Percentiles rank a stretch among this genome's conserved stretches.
Conservation (phyloP, 2,113 vertebrate species). For the Crypturellus undulatus region DNA sequence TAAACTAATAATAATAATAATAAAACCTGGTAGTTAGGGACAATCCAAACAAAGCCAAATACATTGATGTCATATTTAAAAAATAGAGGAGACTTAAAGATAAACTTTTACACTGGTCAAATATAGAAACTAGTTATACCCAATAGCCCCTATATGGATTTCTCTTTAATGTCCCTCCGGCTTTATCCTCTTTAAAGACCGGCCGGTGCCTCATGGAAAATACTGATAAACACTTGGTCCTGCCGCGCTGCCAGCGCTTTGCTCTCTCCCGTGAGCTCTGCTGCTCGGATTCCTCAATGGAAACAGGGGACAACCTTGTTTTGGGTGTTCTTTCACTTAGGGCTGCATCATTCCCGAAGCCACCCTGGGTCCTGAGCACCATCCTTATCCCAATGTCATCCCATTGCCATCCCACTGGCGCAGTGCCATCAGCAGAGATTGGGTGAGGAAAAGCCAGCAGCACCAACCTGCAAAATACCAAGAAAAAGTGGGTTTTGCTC, state of each 20-base stretch:
- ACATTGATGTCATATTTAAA: slow-evolving; percentile 50
- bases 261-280: background rate
- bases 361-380: background rate
- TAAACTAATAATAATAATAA: too few species aligned
- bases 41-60: slow-evolving; percentile 49
- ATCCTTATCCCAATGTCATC: background rate
- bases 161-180: slow-evolving; percentile 24
- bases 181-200: slow-evolving; percentile 61
- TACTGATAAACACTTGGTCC: slow-evolving; percentile 27
- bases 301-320: background rate
- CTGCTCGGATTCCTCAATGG: background rate
- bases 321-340: background rate
- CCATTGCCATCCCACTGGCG: background rate
- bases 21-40: slow-evolving; percentile 49
- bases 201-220: slow-evolving; percentile 51
- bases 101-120: slow-evolving; percentile 58
- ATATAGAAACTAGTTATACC: slow-evolving; percentile 60
- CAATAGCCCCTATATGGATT: slow-evolving; percentile 1
- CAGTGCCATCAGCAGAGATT: background rate
- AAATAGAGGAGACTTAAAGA: slow-evolving; percentile 44
- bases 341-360: background rate
- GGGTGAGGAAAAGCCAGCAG: background rate
- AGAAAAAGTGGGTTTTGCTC: background rate
- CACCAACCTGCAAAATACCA: background rate
- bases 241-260: background rate